These are phyloP conservation scores for Denticeps clupeoides DNA, from an alignment of 2,797 vertebrate genomes.

Conservation along the genomic window DNA sequence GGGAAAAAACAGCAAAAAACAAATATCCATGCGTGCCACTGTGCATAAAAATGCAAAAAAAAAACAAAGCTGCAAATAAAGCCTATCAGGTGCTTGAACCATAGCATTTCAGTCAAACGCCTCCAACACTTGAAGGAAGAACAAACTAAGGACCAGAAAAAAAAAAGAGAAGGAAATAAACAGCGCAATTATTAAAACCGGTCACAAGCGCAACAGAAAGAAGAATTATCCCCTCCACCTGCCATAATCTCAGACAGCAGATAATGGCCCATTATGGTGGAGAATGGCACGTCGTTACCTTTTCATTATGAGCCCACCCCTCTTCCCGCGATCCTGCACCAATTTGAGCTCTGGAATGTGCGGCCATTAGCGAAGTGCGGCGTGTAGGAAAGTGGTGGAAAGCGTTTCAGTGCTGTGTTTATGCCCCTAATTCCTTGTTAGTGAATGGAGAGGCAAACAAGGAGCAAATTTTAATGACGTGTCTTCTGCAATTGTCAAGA, in stretches of 20 bases:
- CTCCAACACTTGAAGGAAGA: too few relatives aligned
- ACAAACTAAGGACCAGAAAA: too few relatives aligned
- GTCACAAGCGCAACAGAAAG: slow-evolving; percentile 12
- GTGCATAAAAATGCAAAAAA: too few relatives aligned
- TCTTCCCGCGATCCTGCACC: slow-evolving; percentile 9
- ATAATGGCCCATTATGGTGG: slow-evolving; percentile 36
- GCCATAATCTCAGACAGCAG: slow-evolving; percentile 13
- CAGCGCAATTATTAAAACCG: slow-evolving; percentile 18
- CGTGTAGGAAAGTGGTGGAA: slow-evolving; percentile 23
- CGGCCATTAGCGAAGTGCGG: slow-evolving; percentile 30
- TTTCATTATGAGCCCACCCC: slow-evolving; percentile 31
- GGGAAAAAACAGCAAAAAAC: neutral
- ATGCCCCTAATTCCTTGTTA: slow-evolving; percentile 14
- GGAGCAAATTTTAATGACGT: too few relatives aligned
- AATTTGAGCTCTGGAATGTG: slow-evolving; percentile 6
- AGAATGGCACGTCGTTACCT: slow-evolving; percentile 31
- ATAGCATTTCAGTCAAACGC: too few relatives aligned
- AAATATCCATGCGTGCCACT: too few relatives aligned
- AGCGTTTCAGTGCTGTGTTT: slow-evolving; percentile 6
- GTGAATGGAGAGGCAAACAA: too few relatives aligned
- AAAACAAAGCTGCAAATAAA: too few relatives aligned
- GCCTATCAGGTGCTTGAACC: too few relatives aligned
- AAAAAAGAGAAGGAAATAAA: slow-evolving; percentile 13
- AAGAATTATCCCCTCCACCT: too few relatives aligned
- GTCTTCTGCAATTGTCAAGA: too few relatives aligned